These are phyloP conservation scores for Thysanoteuthis rhombus DNA, from an alignment of 2,888 invertebrate species.

Conservation along the genomic window DNA sequence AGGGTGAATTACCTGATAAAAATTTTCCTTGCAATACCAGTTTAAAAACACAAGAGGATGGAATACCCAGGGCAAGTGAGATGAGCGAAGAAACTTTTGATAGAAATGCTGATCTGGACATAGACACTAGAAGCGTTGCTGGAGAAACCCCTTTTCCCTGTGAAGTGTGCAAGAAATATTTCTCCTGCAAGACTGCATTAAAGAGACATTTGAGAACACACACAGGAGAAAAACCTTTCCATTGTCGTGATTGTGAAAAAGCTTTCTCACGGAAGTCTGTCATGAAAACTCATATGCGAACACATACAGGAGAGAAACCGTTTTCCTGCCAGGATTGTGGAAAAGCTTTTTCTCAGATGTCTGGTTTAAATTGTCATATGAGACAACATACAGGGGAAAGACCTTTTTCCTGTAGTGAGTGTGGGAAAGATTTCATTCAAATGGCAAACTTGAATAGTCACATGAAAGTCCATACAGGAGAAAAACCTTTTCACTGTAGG, in stretches of 20 bases:
- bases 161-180: too few relatives aligned
- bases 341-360: background rate
- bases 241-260: background rate
- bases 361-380: background rate
- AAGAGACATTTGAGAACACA: too few relatives aligned
- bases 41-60: too few relatives aligned
- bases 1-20: too few relatives aligned
- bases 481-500: slow-evolving; percentile 12
- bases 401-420: background rate
- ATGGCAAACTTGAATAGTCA: background rate
- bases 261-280: background rate
- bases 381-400: background rate
- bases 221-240: too few relatives aligned
- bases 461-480: background rate
- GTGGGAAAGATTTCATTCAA: background rate
- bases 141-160: too few relatives aligned
- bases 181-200: too few relatives aligned
- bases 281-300: background rate
- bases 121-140: too few relatives aligned
- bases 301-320: background rate
- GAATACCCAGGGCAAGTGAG: too few relatives aligned
- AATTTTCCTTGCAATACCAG: too few relatives aligned
- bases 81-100: too few relatives aligned
- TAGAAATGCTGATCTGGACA: too few relatives aligned
- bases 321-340: background rate